A percentile compares a stretch with the other conserved stretches of the same genome.
Conservation (phyloP, 2,797 vertebrate species). For the Pseudotriccus pelzelni region DNA sequence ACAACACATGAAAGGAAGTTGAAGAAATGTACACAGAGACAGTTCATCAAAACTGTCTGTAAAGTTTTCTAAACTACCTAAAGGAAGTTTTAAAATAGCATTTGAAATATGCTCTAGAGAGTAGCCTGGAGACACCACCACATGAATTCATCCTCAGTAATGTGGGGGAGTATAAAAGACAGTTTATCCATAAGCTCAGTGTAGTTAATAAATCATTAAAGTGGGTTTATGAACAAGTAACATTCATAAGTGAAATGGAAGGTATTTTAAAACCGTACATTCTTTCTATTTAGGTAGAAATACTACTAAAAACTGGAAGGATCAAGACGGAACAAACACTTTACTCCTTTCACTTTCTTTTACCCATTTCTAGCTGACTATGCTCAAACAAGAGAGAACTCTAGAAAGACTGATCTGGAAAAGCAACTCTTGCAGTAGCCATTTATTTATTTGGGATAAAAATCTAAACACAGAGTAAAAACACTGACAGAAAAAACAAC, state of each 20-base stretch:
- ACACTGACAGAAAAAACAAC: background rate
- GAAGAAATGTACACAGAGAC: background rate
- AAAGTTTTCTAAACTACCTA: background rate
- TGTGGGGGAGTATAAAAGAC: background rate
- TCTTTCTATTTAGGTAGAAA: background rate
- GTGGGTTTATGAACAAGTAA: background rate
- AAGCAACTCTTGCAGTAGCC: background rate
- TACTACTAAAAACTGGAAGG: background rate
- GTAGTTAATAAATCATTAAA: background rate
- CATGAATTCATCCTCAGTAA: background rate
- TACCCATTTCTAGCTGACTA: background rate
- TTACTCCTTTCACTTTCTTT: background rate
- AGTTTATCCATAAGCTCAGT: background rate
- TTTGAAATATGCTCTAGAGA: background rate
- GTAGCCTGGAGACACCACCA: background rate
- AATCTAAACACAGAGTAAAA: background rate
- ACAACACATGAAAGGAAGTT: background rate
- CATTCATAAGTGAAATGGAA: background rate
- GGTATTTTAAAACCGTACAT: background rate
- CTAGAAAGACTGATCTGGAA: background rate
- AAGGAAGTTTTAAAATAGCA: background rate
- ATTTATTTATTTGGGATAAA: background rate
- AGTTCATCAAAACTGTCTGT: background rate
- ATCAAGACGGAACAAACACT: background rate
- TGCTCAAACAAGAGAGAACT: background rate